phyloP scores from a whole-genome alignment of 2,113 vertebrate genomes.

The Bubo bubo region DNA sequence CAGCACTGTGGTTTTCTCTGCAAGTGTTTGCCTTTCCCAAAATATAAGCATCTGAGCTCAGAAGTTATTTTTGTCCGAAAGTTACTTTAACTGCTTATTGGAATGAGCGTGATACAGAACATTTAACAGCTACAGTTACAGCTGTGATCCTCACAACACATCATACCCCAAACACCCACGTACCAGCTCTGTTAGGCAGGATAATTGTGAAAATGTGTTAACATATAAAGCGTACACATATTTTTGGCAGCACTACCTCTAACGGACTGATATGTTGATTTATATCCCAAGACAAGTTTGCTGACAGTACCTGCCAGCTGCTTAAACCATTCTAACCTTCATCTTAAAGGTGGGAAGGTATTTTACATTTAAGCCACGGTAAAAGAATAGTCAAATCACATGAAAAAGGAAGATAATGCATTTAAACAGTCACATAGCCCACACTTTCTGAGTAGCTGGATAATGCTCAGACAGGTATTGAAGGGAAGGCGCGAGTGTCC shows the following conservation, averaged over 20 bases:
- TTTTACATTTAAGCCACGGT: neutral
- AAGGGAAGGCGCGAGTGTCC: rapidly evolving
- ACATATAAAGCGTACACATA: neutral
- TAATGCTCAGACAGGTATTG: rapidly evolving
- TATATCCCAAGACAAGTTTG: neutral
- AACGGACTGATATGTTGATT: neutral
- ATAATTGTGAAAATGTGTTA: neutral
- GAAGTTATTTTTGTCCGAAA: neutral
- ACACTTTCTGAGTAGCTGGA: rapidly evolving
- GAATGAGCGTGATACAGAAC: neutral
- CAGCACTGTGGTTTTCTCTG: neutral
- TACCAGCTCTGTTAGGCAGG: neutral
- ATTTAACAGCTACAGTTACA: neutral
- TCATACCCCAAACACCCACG: neutral
- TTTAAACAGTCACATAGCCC: neutral
- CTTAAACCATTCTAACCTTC: neutral
- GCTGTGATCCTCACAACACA: neutral
- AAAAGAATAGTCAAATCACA: neutral
- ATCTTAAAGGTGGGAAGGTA: neutral
- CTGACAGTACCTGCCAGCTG: neutral
- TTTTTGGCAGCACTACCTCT: neutral
- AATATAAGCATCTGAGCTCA: neutral
- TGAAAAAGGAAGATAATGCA: neutral
- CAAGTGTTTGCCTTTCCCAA: neutral
- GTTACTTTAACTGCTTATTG: neutral